Conservation (phyloP, 1,140 invertebrate species). For the Diorhabda carinulata region DNA sequence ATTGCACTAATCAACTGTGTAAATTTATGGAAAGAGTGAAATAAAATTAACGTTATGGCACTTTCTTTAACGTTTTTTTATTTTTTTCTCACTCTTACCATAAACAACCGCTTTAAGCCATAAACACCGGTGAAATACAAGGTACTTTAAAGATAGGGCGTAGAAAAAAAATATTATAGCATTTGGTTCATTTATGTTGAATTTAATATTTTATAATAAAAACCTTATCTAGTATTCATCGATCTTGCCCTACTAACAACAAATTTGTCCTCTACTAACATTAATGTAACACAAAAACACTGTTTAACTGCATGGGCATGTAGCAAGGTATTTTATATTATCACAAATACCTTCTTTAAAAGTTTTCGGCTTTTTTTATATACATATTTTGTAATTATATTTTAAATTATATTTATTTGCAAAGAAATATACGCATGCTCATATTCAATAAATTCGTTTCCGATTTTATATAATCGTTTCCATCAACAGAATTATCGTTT, state of each 20-base stretch:
- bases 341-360: background rate
- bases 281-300: constrained; percentile 35
- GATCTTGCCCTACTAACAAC: background rate
- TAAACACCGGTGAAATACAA: too few relatives aligned
- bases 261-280: constrained; percentile 11
- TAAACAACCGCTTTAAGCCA: too few relatives aligned
- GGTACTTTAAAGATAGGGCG: too few relatives aligned
- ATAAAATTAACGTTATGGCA: too few relatives aligned
- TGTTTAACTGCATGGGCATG: constrained; percentile 43
- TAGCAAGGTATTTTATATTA: constrained; percentile 17
- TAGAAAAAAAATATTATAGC: too few relatives aligned
- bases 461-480: constrained; percentile 11
- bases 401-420: background rate
- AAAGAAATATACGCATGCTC: constrained; percentile 30
- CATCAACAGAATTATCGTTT: constrained; percentile 35
- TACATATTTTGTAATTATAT: background rate
- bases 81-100: too few relatives aligned
- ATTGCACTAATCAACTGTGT: too few relatives aligned
- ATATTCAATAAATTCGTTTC: constrained; percentile 18
- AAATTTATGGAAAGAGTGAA: too few relatives aligned
- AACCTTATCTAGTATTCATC: too few relatives aligned
- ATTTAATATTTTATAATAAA: too few relatives aligned
- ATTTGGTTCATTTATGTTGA: too few relatives aligned
- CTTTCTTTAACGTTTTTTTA: too few relatives aligned
- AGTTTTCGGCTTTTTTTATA: background rate